Base-by-base conservation (phyloP, 2,113 vertebrate genomes). In the Campylomormyrus numenius region DNA sequence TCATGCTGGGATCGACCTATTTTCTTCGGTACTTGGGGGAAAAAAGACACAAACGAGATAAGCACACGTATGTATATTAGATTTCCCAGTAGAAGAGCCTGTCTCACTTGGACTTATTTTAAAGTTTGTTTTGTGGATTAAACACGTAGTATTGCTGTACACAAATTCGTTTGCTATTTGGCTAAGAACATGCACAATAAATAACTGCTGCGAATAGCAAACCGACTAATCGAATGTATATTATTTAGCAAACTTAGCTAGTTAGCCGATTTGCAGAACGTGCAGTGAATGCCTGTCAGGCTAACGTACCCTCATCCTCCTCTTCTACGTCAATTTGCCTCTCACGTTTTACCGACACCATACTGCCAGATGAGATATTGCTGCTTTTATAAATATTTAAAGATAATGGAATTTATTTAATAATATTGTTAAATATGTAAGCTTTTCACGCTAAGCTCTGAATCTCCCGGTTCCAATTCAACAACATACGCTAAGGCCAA, bases 321-420 rank as follows among this genome's bases (percentile, higher is more conserved):
- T 84, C 92, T 0, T 95, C 94, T 31, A 93, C 35, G 0, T 94
- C 94, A 10, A 88, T 5, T 3, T 96, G 95, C 0, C 94, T 94
- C 91, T 97, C 96, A 6, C 97, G 94, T 91, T 98, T 96, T 31
- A 96, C 8, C 80, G 93, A 94, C 50, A 94, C 91, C 93, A 95
- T 96, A 45, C 17, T 31, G 21, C 42, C 48, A 6, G 84, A 42
- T 11, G 15, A 39, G 45, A 3, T 85, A 80, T 58, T 58, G n/a
- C 11, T 46, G n/a, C 19, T 53, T 39, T 19, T n/a, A 31, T 13
- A 80, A n/a, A 27, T 52, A 50, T 17, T 77, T 74, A 52, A 53
- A 87, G 45, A 53, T 4, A 87, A n/a, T 53, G 11, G 7, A 42
- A 21, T 42, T 80, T 39, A 42, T 21, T 5, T 53, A 45, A 27